Evolutionary conservation across 2,113 vertebrate genomes (phyloP), one percentile per base, ranked within the genome.

Genomic region (Raja brachyura): DNA sequence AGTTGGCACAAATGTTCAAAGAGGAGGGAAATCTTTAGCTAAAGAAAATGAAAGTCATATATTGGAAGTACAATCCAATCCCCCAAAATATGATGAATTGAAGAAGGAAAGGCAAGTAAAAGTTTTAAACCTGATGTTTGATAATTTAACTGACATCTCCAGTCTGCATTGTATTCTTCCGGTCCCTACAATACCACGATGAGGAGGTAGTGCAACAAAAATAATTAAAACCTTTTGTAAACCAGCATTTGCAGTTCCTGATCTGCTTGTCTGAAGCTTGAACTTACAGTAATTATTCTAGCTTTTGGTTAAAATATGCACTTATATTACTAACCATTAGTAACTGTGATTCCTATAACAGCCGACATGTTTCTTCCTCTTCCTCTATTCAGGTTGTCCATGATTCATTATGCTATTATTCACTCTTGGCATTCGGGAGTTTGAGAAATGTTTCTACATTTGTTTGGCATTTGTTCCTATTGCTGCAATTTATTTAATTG

Each of bases 371-470:
- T 88, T 61, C 83, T 88, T 86, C 25, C 61, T 18, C 83, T 63
- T 63, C 2, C 28, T 22, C 18, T 63, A 31, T 63, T 63, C 14
- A 63, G 59, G 63, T 63, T 14, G 28, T 31, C 13, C 59, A 88
- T 63, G 56, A 86, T 86, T 63, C 83, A 86, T 86, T 28, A 63
- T 86, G 4, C 83, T 25, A 61, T 86, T 61, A 86, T 86, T 16
- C 59, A 86, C 14, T 59, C 56, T 28, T 11, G 28, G 56, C 83
- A n/a, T 61, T 86, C 56, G 61, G 25, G 81, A 61, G 54, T 85
- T 61, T 61, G 56, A 86, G 25, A 86, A 86, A 61, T 63, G 83
- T 86, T 63, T 61, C 56, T 61, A 86, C 31, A 86, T 86, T 63
- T 86, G 56, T 61, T 86, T 86, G 83, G 13, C 83, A 86, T 86